A percentile compares a stretch with the other conserved stretches of the same genome.
Evolutionary conservation across 2,113 vertebrate species (phyloP).

Genomic region (Platycercus adscitus): DNA sequence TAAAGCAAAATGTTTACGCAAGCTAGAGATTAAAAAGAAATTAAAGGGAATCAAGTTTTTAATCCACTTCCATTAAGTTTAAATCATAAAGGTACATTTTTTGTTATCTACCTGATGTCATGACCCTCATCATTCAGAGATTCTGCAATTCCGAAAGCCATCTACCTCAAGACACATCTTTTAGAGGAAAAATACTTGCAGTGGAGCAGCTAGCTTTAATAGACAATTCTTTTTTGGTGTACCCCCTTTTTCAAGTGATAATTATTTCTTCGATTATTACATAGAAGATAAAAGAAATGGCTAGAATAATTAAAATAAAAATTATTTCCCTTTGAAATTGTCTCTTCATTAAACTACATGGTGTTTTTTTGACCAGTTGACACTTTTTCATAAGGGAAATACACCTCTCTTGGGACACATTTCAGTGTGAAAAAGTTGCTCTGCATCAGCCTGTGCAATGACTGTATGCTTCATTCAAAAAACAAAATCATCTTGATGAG

Average conservation of each 20-base stretch:
- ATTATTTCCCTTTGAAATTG: not conserved
- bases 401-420: not conserved
- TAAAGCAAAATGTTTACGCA: not conserved
- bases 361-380: not conserved
- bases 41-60: not conserved
- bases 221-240: not conserved
- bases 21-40: not conserved
- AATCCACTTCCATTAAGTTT: not conserved
- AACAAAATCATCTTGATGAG: not conserved
- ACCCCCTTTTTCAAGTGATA: not conserved
- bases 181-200: not conserved
- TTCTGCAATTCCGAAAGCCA: not conserved
- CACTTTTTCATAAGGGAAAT: not conserved
- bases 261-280: not conserved
- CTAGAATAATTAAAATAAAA: not conserved
- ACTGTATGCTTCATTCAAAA: not conserved
- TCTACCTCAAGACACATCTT: not conserved
- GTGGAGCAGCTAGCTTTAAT: not conserved
- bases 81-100: not conserved
- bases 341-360: not conserved
- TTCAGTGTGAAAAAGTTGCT: not conserved
- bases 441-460: not conserved
- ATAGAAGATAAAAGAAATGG: not conserved
- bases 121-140: not conserved
- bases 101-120: not conserved